Base-by-base conservation (phyloP, 2,113 vertebrate species). In the Rynchops niger region DNA sequence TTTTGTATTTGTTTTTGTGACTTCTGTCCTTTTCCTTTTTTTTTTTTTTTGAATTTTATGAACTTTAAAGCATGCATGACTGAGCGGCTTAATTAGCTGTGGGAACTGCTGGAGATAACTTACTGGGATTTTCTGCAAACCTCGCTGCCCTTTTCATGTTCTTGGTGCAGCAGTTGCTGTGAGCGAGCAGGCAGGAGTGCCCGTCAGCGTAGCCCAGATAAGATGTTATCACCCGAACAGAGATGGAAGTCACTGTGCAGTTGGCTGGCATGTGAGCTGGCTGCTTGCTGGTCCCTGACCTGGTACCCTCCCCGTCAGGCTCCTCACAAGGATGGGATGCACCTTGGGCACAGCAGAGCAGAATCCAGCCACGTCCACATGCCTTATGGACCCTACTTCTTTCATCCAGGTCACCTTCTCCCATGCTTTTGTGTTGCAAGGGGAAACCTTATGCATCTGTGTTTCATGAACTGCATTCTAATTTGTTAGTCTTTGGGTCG, bases 81-180 rank as follows among this genome's bases (percentile, higher is more conserved):
- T 71, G 66, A 94, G 42, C 86, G 61, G 56, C 55, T 79, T 82
- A 91, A 95, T 96, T 86, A 86, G 92, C 56, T 94, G 77, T 82
- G 62, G 58, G 91, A 96, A 62, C 70, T 67, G 59, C 66, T 71
- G 77, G 56, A 59, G 81, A 77, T 62, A 90, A 79, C 52, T 95
- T 49, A 17, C 16, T 22, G 65, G 76, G 84, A 50, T 95, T 96
- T 97, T 88, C 65, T 91, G 67, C 80, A 38, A 59, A 20, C 92
- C 42, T 59, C 1, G 1, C 76, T 91, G 52, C 38, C 70, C 58
- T 58, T 81, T 40, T 67, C 38, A 5, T 80, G 59, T 21, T 42
- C 67, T 45, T 3, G 3, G 49, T 3, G 2, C 43, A 34, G 84
- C 61, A 27, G 42, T 17, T 58, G 52, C 82, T 88, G 61, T 63